Base-by-base conservation (phyloP, 2,888 invertebrate genomes). In the Tenodera sinensis region DNA sequence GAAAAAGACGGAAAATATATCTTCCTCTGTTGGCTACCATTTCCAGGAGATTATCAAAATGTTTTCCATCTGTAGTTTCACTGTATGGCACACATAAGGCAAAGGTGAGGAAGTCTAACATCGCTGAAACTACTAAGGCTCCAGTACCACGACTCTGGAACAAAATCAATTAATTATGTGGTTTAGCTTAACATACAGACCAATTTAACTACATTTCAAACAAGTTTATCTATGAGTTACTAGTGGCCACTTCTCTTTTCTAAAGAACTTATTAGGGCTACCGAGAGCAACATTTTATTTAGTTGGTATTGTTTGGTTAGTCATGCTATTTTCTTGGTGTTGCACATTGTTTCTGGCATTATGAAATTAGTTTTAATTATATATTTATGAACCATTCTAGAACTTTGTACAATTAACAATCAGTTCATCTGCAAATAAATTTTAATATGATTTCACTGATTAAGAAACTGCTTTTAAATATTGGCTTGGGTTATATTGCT, bases 91-190 rank as follows among this genome's bases (percentile, higher is more conserved):
- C 98, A 94, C 99, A 99, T 83, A 99, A 95, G 6, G 99, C 97
- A 94, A 99, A 99, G 83, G 99, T 99, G 91, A 99, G 94, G 93
- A 99, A 98, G 94, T 99, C 99, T 93, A 99, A 94, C 99, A 99
- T 99, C 91, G 99, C 98, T 54, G 99, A 97, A 91, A 99, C 97
- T 25, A 99, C 98, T 87, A 99, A 94, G 85, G 99, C 99, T 6
- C 99, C 99, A 89, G 98, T 99, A 88, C 98, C 98, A 90, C 97
- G 97, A 89, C 96, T 96, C 98, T 98, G 93, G 25, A 93, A 93
- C 91, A 85, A 84, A 90, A 89, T 90, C 83, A 88, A 85, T 81
- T 90, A 90, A 89, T 88, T 83, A 12, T 88, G 34, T 54, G 30
- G 83, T 12, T 83, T 27, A 83, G 1, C 12, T 8, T 25, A 15